Conservation (phyloP, 2,797 vertebrate species). For the Gymnopithys bicolor region DNA sequence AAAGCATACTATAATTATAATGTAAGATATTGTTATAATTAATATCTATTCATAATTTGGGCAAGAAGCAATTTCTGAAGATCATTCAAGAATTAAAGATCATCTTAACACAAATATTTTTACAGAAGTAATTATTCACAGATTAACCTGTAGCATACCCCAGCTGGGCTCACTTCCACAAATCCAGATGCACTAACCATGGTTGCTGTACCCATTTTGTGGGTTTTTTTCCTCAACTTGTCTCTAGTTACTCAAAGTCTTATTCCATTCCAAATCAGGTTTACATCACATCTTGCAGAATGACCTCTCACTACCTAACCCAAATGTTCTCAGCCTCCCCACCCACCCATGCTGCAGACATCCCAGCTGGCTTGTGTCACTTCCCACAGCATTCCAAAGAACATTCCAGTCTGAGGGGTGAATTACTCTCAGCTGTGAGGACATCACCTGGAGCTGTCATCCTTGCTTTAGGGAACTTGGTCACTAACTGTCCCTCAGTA, state of each 20-base stretch:
- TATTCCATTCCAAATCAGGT: not conserved
- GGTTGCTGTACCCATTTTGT: not conserved
- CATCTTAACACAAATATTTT: not conserved
- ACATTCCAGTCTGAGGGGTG: not conserved
- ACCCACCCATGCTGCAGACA: not conserved
- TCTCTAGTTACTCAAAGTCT: not conserved
- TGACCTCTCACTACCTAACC: not conserved
- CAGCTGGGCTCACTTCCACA: not conserved
- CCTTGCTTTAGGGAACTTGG: not conserved
- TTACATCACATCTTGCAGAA: not conserved
- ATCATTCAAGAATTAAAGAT: not conserved
- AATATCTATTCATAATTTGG: slow-evolving; percentile 37
- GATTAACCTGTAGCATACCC: not conserved
- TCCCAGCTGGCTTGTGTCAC: not conserved
- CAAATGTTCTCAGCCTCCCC: not conserved
- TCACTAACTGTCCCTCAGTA: not conserved
- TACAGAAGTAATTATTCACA: not conserved
- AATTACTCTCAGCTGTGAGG: not conserved
- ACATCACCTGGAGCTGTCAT: not conserved
- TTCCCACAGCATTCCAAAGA: not conserved
- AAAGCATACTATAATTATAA: not conserved
- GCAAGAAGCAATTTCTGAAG: slow-evolving; percentile 33
- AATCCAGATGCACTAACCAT: not conserved
- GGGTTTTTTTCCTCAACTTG: not conserved
- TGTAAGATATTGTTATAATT: not conserved